These are phyloP conservation scores for Caenorhabditis uteleia DNA, from an alignment of 2,888 invertebrate species.

Conservation along the genomic window DNA sequence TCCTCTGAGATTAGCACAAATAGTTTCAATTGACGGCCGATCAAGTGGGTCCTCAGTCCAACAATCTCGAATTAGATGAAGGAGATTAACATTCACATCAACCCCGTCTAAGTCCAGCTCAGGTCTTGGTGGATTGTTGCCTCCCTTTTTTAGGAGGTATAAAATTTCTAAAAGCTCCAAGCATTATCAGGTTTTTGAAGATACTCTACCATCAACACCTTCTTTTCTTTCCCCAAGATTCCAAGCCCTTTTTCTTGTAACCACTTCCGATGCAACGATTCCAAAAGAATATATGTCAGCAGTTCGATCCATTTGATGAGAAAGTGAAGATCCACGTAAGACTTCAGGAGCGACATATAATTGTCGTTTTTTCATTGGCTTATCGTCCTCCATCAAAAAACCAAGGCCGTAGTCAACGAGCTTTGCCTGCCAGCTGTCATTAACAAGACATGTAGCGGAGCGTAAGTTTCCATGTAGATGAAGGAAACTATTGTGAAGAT, in stretches of 20 bases:
- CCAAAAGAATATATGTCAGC: slow-evolving; percentile 65
- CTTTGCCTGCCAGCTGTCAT: slow-evolving; percentile 59
- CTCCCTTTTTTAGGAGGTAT: slow-evolving; percentile 56
- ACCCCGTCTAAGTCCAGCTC: slow-evolving; percentile 47
- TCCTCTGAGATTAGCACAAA: slow-evolving; percentile 21
- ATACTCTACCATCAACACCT: slow-evolving; percentile 39
- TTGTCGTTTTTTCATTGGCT: slow-evolving; percentile 34
- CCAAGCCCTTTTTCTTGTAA: slow-evolving; percentile 61
- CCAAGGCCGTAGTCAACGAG: slow-evolving; percentile 44
- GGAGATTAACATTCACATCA: slow-evolving; percentile 46
- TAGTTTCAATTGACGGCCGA: slow-evolving; percentile 50
- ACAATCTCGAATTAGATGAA: slow-evolving; percentile 58
- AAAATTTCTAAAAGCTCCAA: slow-evolving; percentile 59
- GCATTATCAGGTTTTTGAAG: not conserved
- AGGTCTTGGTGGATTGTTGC: slow-evolving; percentile 45
- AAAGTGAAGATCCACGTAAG: slow-evolving; percentile 37
- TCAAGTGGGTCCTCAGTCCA: slow-evolving; percentile 58
- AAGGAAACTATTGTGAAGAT: slow-evolving; percentile 50
- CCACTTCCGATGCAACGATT: slow-evolving; percentile 60
- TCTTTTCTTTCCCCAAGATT: slow-evolving; percentile 52
- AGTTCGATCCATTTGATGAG: slow-evolving; percentile 44
- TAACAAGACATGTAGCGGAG: slow-evolving; percentile 56
- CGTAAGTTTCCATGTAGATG: slow-evolving; percentile 49
- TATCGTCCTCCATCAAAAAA: slow-evolving; percentile 34
- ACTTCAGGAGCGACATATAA: slow-evolving; percentile 65